Evolutionary conservation across 2,113 vertebrate genomes (phyloP).

Genomic region (Propithecus coquereli): DNA sequence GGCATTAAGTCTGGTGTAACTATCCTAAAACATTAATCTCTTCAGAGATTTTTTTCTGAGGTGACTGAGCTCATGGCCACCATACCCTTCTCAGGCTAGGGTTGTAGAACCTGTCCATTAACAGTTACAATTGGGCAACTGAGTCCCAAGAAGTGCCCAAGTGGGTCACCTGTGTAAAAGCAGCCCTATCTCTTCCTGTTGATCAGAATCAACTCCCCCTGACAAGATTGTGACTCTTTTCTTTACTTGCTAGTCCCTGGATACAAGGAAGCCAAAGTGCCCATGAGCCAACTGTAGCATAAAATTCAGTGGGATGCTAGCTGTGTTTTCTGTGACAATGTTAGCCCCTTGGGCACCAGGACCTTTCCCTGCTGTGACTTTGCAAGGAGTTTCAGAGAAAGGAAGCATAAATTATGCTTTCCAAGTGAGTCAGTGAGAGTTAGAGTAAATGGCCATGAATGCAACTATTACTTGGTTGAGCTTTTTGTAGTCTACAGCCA

Average conservation of each 20-base stretch:
- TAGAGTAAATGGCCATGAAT: background rate
- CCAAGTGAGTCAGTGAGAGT: background rate
- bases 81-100: background rate
- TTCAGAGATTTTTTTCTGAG: background rate
- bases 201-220: background rate
- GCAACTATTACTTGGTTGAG: background rate
- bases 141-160: background rate
- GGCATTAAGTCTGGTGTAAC: background rate
- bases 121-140: background rate
- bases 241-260: background rate
- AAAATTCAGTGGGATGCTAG: background rate
- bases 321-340: background rate
- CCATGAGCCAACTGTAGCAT: background rate
- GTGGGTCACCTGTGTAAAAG: background rate
- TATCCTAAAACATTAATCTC: background rate
- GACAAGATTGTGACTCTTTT: background rate
- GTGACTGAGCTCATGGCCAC: background rate
- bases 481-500: background rate
- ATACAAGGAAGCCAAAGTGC: background rate
- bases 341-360: background rate
- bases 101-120: background rate
- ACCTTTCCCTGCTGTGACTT: background rate
- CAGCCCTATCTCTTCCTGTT: background rate
- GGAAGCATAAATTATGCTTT: background rate
- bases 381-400: background rate